phyloP scores from a whole-genome alignment of 2,797 vertebrate genomes.

The Lithobates pipiens region DNA sequence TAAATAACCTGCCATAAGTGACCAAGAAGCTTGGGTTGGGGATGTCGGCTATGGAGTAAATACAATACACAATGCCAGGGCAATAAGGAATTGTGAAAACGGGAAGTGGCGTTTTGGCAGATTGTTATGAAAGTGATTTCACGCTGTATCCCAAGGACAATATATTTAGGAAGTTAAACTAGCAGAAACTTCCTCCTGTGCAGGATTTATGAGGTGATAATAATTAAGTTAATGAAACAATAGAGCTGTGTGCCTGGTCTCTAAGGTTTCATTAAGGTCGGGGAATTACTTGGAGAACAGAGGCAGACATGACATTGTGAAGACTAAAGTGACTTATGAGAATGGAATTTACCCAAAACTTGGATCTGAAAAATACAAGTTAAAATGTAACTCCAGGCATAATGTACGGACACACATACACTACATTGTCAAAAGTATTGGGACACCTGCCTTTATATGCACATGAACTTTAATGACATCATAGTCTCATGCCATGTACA shows the following conservation, averaged over 20 bases:
- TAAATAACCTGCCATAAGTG: too few species aligned
- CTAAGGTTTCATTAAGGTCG: conserved; percentile 10
- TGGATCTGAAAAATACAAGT: too few species aligned
- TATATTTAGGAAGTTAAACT: conserved; percentile 67
- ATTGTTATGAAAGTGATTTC: conserved; percentile 58
- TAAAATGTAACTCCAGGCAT: too few species aligned
- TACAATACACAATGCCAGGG: conserved; percentile 14
- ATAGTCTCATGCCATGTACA: too few species aligned
- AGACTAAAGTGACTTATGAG: not conserved
- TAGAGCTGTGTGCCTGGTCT: conserved; percentile 26
- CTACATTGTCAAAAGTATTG: too few species aligned
- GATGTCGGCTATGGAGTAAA: conserved; percentile 25
- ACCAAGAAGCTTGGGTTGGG: not conserved
- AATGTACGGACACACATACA: too few species aligned
- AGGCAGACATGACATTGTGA: not conserved
- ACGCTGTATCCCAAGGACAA: conserved; percentile 71
- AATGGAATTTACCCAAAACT: conserved; percentile 13
- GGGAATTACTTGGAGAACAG: conserved; percentile 23
- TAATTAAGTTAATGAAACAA: conserved; percentile 64
- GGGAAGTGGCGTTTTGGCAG: conserved; percentile 50
- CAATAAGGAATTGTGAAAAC: conserved; percentile 65
- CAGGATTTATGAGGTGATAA: conserved; percentile 64
- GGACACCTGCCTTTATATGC: too few species aligned
- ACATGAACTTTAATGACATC: too few species aligned
- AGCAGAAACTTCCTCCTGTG: conserved; percentile 68